phyloP scores from a whole-genome alignment of 2,797 vertebrate species.

The Chlorospingus semifuscus region DNA sequence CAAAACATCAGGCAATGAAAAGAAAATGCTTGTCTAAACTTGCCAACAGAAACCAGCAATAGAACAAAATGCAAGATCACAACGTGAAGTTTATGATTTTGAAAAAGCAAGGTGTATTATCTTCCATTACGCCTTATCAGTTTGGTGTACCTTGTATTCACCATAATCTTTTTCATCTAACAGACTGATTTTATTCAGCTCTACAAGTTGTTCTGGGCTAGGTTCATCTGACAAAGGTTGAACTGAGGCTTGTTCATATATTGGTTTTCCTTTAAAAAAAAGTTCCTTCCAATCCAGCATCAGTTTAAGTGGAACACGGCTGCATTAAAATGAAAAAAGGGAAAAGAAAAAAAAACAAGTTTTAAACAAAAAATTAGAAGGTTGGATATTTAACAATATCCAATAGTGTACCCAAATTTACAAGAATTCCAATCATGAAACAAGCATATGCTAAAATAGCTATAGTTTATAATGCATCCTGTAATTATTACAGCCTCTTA shows the following conservation, averaged over 20 bases:
- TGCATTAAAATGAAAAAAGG: slow-evolving; percentile 41
- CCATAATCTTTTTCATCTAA: slow-evolving; percentile 88
- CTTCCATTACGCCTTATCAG: slow-evolving; percentile 1
- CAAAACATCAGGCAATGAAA: background rate
- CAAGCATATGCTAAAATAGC: background rate
- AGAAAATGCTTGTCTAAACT: background rate
- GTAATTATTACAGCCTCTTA: background rate
- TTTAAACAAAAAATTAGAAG: background rate
- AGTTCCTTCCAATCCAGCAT: slow-evolving; percentile 90
- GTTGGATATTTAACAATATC: background rate
- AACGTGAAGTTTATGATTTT: background rate
- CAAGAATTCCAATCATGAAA: background rate
- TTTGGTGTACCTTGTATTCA: slow-evolving; percentile 85
- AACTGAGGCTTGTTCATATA: slow-evolving; percentile 79
- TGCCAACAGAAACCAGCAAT: background rate
- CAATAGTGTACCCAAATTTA: background rate
- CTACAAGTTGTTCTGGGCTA: slow-evolving; percentile 67
- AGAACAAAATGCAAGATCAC: background rate
- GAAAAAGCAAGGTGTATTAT: slow-evolving; percentile 32
- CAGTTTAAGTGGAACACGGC: slow-evolving; percentile 84
- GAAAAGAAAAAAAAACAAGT: background rate
- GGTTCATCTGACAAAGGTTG: slow-evolving; percentile 36
- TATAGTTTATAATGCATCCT: background rate
- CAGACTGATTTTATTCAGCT: slow-evolving; percentile 81
- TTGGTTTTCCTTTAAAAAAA: slow-evolving; percentile 81